Conservation (phyloP, 1,140 invertebrate species). For the Anoplolepis gracilipes region DNA sequence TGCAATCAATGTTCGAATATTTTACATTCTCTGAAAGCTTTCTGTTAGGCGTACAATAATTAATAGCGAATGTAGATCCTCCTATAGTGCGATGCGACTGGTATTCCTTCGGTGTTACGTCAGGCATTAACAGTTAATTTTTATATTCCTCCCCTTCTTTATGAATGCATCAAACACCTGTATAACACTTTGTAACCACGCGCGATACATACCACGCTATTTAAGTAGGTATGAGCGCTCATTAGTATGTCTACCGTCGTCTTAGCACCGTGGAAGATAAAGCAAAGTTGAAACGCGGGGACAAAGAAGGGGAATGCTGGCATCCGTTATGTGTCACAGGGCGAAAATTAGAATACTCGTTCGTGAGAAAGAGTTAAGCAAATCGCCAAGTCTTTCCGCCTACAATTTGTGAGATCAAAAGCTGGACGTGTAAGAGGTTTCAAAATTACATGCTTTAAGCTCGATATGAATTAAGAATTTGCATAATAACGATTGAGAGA, state of each 20-base stretch:
- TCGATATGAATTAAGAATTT: too few relatives aligned
- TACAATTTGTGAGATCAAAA: background rate
- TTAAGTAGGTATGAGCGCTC: slow-evolving; percentile 27
- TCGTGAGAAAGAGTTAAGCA: slow-evolving; percentile 56
- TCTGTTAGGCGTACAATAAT: slow-evolving; percentile 19
- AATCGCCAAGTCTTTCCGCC: background rate
- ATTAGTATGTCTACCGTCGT: slow-evolving; percentile 48
- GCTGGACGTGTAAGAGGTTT: background rate
- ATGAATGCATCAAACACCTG: slow-evolving; percentile 48
- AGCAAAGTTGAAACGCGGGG: slow-evolving; percentile 40
- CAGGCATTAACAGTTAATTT: slow-evolving; percentile 37
- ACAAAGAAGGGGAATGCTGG: slow-evolving; percentile 23
- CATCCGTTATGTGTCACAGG: slow-evolving; percentile 52
- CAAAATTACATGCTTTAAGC: background rate
- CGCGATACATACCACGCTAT: slow-evolving; percentile 23
- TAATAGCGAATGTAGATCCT: slow-evolving; percentile 36
- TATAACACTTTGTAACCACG: slow-evolving; percentile 51
- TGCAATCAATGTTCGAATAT: slow-evolving; percentile 5
- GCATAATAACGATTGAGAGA: too few relatives aligned
- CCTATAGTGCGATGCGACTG: background rate
- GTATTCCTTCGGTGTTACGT: slow-evolving; percentile 12
- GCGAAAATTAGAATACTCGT: slow-evolving; percentile 63
- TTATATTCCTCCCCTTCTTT: slow-evolving; percentile 32
- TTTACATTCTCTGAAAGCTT: slow-evolving; percentile 4
- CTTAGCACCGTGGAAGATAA: slow-evolving; percentile 37